Conservation (phyloP, 2,888 invertebrate genomes). For the Drosophila recens region DNA sequence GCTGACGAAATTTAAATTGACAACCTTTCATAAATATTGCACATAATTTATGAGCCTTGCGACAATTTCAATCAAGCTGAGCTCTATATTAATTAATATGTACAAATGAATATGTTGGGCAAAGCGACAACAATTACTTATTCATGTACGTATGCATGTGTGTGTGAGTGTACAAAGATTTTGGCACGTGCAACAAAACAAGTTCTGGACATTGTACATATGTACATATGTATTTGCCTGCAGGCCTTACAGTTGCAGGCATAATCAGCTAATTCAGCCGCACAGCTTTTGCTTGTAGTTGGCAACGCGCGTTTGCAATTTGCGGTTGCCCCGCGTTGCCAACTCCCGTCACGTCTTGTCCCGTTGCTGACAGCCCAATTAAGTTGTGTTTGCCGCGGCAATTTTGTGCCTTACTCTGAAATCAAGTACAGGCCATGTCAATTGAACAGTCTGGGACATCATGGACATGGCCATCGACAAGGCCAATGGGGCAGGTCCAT, state of each 20-base stretch:
- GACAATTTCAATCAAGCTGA: slow-evolving; percentile 3
- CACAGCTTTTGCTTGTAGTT: slow-evolving; percentile 20
- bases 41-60: neutral
- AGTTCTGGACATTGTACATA: neutral
- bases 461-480: slow-evolving; percentile 11
- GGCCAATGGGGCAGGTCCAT: slow-evolving; percentile 11
- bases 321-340: slow-evolving; percentile 8
- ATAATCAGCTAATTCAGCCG: slow-evolving; percentile 26
- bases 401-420: slow-evolving; percentile 20
- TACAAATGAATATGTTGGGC: neutral
- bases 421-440: slow-evolving; percentile 21
- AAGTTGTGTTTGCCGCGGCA: slow-evolving; percentile 35
- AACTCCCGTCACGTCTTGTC: slow-evolving; percentile 4
- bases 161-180: neutral
- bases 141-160: neutral
- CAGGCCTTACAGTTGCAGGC: slow-evolving; percentile 2
- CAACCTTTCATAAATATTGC: neutral
- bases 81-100: slow-evolving; percentile 7
- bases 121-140: slow-evolving; percentile 2
- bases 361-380: slow-evolving; percentile 46
- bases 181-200: slow-evolving; percentile 13
- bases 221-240: neutral
- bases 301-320: slow-evolving; percentile 38
- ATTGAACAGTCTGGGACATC: slow-evolving; percentile 16
- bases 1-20: neutral